Base-by-base conservation (phyloP, 2,888 invertebrate genomes). In the Oscheius onirici region DNA sequence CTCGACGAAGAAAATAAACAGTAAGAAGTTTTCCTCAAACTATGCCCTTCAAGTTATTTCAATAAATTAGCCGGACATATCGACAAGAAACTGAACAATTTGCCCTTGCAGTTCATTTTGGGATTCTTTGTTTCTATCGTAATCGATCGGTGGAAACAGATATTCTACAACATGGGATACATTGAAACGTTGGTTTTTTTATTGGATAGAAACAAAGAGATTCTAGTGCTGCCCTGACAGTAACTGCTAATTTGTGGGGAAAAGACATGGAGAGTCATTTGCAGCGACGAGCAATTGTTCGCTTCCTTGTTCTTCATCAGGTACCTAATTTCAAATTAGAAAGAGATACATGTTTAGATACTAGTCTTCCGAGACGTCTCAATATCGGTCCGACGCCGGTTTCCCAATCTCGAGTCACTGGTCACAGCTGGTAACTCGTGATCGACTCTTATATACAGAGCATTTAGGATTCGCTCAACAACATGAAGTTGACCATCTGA, bases 281-380 rank as follows among this genome's bases (percentile, higher is more conserved):
- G 43, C 72, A 75, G 11, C 34, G 80, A 28, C 41, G 81, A 8
- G 77, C 76, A 17, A 78, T 83, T 11, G 75, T 83, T 6, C 67
- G 77, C 20, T 79, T 79, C 26, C 43, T 78, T 54, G 76, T 76
- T 15, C 69, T 79, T 1, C 71, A 75, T 3, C 79, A 79, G 69
- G 78, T 78, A 41, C 43, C 13, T 11, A 20, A 5, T 24, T 6
- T 13, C 3, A n/a, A 24, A 40, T 49, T 17, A n/a, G 17, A 10
- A 49, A 6, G 41, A 44, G 3, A 1, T 52, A 28, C 10, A 26
- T 24, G 15, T 60, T 69, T 74, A 83, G 76, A 72, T 83, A 41
- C 72, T 83, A 8, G 78, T 83, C 6, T 83, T 83, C 66, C 76
- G 83, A 15, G 83, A 83, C 46, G 81, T 83, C 55, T 83, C 83